Conservation (phyloP, 2,113 vertebrate genomes). For the Dinomys branickii region DNA sequence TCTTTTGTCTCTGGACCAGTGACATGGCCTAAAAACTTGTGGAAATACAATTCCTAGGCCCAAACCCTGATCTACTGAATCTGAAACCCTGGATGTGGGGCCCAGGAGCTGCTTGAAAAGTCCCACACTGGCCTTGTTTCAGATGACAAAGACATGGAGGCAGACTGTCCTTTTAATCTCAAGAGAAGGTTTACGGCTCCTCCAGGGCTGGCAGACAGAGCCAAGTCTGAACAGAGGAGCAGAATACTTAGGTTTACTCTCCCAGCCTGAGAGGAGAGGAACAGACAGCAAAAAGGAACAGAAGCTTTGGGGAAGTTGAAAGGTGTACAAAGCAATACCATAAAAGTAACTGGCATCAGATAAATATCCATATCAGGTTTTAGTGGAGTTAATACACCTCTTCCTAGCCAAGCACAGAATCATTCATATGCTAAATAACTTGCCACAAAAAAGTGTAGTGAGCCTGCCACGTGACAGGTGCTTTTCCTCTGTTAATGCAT, state of each 20-base stretch:
- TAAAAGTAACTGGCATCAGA: background rate
- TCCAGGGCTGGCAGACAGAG: background rate
- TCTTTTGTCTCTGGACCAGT: background rate
- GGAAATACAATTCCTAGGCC: background rate
- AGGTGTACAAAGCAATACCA: background rate
- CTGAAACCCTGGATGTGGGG: background rate
- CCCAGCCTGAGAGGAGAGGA: background rate
- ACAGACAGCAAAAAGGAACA: background rate
- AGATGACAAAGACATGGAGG: background rate
- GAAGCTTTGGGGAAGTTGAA: background rate
- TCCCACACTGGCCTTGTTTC: background rate
- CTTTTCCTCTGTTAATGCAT: background rate
- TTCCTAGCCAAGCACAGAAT: background rate
- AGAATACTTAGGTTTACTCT: background rate
- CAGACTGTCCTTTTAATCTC: background rate
- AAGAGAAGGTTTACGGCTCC: background rate
- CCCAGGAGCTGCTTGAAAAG: background rate
- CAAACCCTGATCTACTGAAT: background rate
- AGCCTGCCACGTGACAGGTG: background rate
- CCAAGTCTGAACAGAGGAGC: background rate
- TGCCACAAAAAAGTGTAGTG: background rate
- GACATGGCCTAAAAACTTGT: background rate
- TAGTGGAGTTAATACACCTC: background rate
- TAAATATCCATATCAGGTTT: background rate
- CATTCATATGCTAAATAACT: background rate